Evolutionary conservation across 2,888 invertebrate species (phyloP), one percentile per base, ranked within the genome.

Genomic region (Cremastinae sp.): DNA sequence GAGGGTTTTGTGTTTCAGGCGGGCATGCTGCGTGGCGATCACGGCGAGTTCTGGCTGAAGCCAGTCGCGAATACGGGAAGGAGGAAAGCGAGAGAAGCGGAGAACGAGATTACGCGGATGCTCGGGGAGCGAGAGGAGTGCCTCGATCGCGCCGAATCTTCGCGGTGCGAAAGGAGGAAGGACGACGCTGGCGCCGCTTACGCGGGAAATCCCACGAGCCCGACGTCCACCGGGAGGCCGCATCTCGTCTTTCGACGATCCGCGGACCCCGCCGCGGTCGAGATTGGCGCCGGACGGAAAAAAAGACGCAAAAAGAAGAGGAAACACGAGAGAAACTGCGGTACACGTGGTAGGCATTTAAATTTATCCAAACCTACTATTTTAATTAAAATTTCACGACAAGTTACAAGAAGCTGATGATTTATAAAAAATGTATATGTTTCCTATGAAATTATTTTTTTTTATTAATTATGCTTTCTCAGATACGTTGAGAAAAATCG

Each of bases 251-350:
- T 82, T 74, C 76, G 81, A 69, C 82, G 82, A 72, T 79, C 80
- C 10, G 69, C 80, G 22, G 69, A 78, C 38, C 66, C 81, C 14
- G 72, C 79, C 61, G 74, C 80, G 34, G 75, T 78, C 43, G 81
- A 80, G 64, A 77, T 81, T 72, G 82, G 82, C 81, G 79, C 81
- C 78, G 79, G 79, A 65, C 81, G 78, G 34, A 78, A 76, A 74
- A 78, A 79, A 59, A 73, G 81, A 68, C 76, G 80, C 81, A 91
- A 90, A 86, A 91, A 89, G 90, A 91, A 88, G 86, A 91, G 87
- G 87, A 90, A 90, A 86, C 90, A 90, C 82, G 90, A 90, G 86
- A 91, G 91, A 84, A 89, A 89, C 78, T 90, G 90, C 80, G 90
- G 90, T 74, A 90, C 90, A 68, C 88, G 88, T 77, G 90, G 90